Evolutionary conservation across 2,113 vertebrate genomes (phyloP).

Genomic region (Pampusana beccarii): DNA sequence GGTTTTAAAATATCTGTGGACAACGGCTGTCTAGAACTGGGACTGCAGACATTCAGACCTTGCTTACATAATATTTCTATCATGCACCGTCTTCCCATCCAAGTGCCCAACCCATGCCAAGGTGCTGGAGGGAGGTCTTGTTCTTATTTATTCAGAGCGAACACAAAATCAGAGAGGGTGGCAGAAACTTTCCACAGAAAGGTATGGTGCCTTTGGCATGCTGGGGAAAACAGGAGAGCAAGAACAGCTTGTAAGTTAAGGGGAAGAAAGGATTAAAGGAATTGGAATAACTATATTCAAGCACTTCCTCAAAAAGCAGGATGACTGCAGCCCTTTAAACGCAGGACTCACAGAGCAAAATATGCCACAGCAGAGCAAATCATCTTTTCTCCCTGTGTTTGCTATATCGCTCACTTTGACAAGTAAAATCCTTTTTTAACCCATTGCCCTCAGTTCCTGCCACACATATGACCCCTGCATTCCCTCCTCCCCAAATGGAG

Average conservation of each 20-base stretch:
- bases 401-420: background rate
- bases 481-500: background rate
- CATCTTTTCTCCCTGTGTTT: background rate
- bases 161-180: conserved; percentile 25
- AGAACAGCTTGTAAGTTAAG: background rate
- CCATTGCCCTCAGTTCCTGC: background rate
- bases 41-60: conserved; percentile 4
- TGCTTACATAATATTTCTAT: conserved; percentile 49
- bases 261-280: conserved; percentile 25
- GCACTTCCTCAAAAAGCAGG: conserved; percentile 28
- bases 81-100: background rate
- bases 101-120: conserved; percentile 36
- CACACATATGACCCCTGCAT: background rate
- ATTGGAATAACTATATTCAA: background rate
- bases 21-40: background rate
- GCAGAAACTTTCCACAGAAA: conserved; percentile 46
- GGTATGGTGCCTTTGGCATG: conserved; percentile 39
- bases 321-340: conserved; percentile 31
- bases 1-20: conserved; percentile 29
- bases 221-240: conserved; percentile 3
- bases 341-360: background rate
- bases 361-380: background rate
- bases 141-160: conserved; percentile 34
- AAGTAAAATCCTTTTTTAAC: background rate
- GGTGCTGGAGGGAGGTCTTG: conserved; percentile 61